Conservation (phyloP, 30 jellyfish, hydroid and myxozoan species). For the Nemopilema nomurai region DNA sequence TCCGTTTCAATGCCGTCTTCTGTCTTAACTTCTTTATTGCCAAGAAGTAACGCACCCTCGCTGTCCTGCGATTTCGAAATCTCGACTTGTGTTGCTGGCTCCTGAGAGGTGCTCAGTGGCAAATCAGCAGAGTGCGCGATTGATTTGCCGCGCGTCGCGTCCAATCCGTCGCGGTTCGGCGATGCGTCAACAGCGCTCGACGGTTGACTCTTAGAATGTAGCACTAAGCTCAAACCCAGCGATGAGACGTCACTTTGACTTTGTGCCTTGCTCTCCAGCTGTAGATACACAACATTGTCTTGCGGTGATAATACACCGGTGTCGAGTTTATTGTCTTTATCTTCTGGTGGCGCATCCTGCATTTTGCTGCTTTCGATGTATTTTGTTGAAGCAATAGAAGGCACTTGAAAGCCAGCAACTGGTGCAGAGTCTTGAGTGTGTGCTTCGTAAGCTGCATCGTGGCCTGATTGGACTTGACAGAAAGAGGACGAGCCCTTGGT, state of each 20-base stretch:
- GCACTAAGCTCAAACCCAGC: neutral
- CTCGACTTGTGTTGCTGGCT: neutral
- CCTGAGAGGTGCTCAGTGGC: neutral
- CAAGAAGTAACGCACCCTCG: no score
- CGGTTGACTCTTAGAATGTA: neutral
- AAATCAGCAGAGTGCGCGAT: neutral
- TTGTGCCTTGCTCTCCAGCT: no score
- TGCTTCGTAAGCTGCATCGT: neutral
- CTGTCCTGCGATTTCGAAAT: neutral
- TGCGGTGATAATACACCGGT: no score
- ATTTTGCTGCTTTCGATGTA: neutral
- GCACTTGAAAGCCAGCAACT: neutral
- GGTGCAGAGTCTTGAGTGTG: neutral
- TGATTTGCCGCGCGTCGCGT: no score
- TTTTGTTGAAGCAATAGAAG: neutral
- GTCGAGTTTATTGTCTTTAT: no score
- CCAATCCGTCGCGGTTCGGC: no score
- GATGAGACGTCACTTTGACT: neutral
- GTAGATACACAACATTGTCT: no score
- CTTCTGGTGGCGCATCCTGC: no score
- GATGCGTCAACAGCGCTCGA: no score
- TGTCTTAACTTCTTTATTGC: no score
- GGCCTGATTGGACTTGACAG: neutral
- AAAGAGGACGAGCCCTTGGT: neutral
- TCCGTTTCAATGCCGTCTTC: no score